phyloP scores from a whole-genome alignment of 2,113 vertebrate species.

The Lucifuga dentata region DNA sequence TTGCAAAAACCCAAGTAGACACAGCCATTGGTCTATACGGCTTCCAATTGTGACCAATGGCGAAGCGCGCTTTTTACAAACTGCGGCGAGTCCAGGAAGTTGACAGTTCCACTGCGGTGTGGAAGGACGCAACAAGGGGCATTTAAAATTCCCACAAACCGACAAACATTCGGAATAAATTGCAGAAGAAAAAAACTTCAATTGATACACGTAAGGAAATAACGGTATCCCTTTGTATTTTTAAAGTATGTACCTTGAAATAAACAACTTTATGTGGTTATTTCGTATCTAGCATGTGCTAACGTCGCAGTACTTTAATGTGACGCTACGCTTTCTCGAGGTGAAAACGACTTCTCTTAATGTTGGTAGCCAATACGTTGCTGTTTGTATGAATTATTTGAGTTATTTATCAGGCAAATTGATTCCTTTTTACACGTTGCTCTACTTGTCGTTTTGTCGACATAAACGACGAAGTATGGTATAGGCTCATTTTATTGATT shows the following conservation, averaged over 20 bases:
- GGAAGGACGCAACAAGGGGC: conserved; percentile 29
- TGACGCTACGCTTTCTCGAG: background rate
- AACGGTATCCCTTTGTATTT: background rate
- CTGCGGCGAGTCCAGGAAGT: conserved; percentile 71
- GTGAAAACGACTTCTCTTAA: background rate
- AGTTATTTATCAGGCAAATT: too few species aligned
- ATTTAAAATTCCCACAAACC: conserved; percentile 56
- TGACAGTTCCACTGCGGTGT: conserved; percentile 18
- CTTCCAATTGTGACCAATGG: conserved; percentile 69
- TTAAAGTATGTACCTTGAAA: conserved; percentile 19
- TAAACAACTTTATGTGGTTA: background rate
- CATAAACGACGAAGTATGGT: too few species aligned
- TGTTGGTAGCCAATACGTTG: background rate
- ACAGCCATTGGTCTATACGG: conserved; percentile 57
- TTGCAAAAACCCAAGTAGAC: background rate
- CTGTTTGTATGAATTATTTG: too few species aligned
- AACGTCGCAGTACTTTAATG: background rate
- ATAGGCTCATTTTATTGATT: too few species aligned
- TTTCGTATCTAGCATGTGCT: conserved; percentile 2
- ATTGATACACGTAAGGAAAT: background rate
- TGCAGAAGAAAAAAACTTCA: background rate
- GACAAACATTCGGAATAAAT: conserved; percentile 1
- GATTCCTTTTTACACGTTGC: too few species aligned
- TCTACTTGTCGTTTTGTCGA: too few species aligned
- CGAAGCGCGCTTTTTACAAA: conserved; percentile 82